phyloP scores from a whole-genome alignment of 2,113 vertebrate species.

The Mugil cephalus region DNA sequence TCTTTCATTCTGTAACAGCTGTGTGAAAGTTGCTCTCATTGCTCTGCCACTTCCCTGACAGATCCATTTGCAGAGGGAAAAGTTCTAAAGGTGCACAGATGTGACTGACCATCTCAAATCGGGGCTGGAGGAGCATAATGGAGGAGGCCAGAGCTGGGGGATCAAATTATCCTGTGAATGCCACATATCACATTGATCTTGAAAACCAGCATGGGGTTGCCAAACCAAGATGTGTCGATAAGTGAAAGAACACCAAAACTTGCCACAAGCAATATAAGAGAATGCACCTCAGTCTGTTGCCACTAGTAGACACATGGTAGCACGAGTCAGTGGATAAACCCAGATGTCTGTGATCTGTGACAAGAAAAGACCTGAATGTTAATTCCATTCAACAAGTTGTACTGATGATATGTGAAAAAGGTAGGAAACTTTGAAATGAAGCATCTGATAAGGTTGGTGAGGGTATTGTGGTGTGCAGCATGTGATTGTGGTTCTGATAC shows the following conservation, averaged over 20 bases:
- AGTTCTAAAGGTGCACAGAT: slow-evolving; percentile 6
- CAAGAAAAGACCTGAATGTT: too few relatives aligned
- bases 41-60: slow-evolving; percentile 39
- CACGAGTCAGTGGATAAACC: too few relatives aligned
- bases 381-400: too few relatives aligned
- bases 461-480: too few relatives aligned
- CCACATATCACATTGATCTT: not conserved
- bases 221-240: not conserved
- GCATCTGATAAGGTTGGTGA: too few relatives aligned
- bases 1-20: slow-evolving; percentile 78
- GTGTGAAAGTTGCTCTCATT: slow-evolving; percentile 60
- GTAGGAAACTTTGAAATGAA: too few relatives aligned
- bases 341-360: too few relatives aligned
- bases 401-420: too few relatives aligned
- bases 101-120: slow-evolving; percentile 27
- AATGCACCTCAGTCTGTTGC: not conserved
- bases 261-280: not conserved
- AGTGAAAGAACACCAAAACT: not conserved
- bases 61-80: slow-evolving; percentile 24
- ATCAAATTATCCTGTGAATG: slow-evolving; percentile 31
- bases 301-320: too few relatives aligned
- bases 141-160: not conserved
- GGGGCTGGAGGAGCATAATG: not conserved
- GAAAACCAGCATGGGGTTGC: not conserved
- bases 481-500: too few relatives aligned